These are phyloP conservation scores for Andrena hattorfiana DNA, from an alignment of 2,888 invertebrate species.

Conservation along the genomic window DNA sequence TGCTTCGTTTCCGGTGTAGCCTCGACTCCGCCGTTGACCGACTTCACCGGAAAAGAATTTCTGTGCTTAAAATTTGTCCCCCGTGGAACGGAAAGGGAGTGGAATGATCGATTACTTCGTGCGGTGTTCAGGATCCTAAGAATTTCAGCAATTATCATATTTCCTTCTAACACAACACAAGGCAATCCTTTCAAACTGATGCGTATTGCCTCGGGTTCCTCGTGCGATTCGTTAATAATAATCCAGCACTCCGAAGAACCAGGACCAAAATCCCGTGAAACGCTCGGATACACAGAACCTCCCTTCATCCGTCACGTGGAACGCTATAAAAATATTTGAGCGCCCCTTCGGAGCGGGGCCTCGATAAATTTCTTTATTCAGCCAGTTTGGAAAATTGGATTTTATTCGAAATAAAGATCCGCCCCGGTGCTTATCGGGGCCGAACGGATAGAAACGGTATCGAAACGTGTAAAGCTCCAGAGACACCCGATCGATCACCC, in stretches of 20 bases:
- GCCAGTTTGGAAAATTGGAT: slow-evolving; percentile 58
- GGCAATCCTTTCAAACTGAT: too few species aligned
- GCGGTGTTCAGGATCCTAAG: background rate
- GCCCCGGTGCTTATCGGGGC: slow-evolving; percentile 57
- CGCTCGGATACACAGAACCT: background rate
- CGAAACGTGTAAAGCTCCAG: slow-evolving; percentile 60
- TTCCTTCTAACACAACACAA: too few species aligned
- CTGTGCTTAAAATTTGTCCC: slow-evolving; percentile 25
- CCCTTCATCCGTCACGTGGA: slow-evolving; percentile 7
- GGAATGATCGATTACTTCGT: background rate
- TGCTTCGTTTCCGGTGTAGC: slow-evolving; percentile 37
- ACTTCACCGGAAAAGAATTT: background rate
- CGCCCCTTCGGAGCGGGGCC: slow-evolving; percentile 6
- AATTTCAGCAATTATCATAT: too few species aligned
- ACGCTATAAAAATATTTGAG: slow-evolving; percentile 54
- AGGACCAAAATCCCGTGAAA: background rate
- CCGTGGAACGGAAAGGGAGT: background rate
- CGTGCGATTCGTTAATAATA: too few species aligned
- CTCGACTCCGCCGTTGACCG: background rate
- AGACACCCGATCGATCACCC: slow-evolving; percentile 59
- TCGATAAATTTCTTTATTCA: slow-evolving; percentile 54
- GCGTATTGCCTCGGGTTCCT: too few species aligned
- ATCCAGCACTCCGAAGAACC: background rate
- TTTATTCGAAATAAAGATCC: slow-evolving; percentile 59
- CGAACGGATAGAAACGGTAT: slow-evolving; percentile 53